Percentiles rank a stretch among this genome's conserved stretches.
Evolutionary conservation across 2,113 vertebrate genomes (phyloP).

Genomic region (Plotosus lineatus): DNA sequence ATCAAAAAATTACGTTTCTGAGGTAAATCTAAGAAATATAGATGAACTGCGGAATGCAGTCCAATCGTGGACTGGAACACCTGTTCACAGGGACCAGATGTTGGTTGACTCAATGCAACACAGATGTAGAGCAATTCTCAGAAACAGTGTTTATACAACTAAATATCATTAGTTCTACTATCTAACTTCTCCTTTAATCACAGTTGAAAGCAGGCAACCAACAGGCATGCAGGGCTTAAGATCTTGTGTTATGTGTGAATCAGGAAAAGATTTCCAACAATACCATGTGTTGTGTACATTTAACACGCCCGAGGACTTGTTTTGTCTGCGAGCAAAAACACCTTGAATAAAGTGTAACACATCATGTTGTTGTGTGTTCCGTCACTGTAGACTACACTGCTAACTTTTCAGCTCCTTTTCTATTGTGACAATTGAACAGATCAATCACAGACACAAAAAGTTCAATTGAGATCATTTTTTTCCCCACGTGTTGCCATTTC

Average conservation of each 20-base stretch:
- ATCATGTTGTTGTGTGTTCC: not conserved
- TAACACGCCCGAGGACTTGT: slow-evolving; percentile 6
- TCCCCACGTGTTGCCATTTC: not conserved
- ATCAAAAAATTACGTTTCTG: too few relatives aligned
- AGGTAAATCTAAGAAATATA: too few relatives aligned
- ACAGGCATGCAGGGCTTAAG: not conserved
- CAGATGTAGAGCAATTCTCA: too few relatives aligned
- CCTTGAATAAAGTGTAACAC: not conserved
- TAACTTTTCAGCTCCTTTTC: not conserved
- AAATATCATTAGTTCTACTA: too few relatives aligned
- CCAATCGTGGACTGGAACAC: too few relatives aligned
- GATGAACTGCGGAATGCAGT: too few relatives aligned
- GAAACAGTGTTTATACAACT: too few relatives aligned
- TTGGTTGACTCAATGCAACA: too few relatives aligned
- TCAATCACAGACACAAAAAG: not conserved
- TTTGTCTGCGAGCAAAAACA: slow-evolving; percentile 35
- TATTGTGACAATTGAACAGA: not conserved
- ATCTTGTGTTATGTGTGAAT: slow-evolving; percentile 28
- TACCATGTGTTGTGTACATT: slow-evolving; percentile 6
- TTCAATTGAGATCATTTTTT: not conserved
- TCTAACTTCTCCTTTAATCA: not conserved
- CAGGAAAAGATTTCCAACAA: slow-evolving; percentile 20
- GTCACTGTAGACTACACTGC: not conserved
- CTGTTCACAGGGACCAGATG: too few relatives aligned
- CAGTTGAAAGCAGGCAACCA: not conserved